Conservation (phyloP, 2,113 vertebrate genomes). For the Cynopterus brachyotis region DNA sequence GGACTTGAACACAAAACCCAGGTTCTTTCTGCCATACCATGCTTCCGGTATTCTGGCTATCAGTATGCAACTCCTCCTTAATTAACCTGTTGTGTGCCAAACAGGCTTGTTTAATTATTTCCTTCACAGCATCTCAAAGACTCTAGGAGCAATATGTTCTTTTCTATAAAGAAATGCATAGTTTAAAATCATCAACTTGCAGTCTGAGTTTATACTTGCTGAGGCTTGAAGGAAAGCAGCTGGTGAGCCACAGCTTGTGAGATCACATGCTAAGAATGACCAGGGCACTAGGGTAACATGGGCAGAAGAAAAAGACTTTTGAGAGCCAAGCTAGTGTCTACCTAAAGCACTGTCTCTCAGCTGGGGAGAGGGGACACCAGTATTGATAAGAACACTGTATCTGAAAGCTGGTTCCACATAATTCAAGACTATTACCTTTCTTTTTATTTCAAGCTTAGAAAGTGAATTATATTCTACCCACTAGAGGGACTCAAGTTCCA, state of each 20-base stretch:
- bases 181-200: not conserved
- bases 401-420: not conserved
- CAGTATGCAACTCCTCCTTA: not conserved
- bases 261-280: not conserved
- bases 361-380: not conserved
- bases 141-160: not conserved
- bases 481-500: conserved; percentile 74
- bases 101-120: not conserved
- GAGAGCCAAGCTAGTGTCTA: not conserved
- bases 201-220: not conserved
- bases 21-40: not conserved
- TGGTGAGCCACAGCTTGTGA: not conserved
- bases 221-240: conserved; percentile 14
- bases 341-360: not conserved
- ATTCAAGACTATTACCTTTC: not conserved
- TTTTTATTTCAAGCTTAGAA: not conserved
- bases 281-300: not conserved
- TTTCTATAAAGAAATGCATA: not conserved
- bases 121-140: not conserved
- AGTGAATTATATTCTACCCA: conserved; percentile 39
- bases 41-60: not conserved
- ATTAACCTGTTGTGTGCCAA: not conserved
- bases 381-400: not conserved
- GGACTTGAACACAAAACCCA: not conserved
- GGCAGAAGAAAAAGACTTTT: not conserved